These are phyloP conservation scores for Pterostichus niger DNA, from an alignment of 2,888 invertebrate genomes.

Conservation along the genomic window DNA sequence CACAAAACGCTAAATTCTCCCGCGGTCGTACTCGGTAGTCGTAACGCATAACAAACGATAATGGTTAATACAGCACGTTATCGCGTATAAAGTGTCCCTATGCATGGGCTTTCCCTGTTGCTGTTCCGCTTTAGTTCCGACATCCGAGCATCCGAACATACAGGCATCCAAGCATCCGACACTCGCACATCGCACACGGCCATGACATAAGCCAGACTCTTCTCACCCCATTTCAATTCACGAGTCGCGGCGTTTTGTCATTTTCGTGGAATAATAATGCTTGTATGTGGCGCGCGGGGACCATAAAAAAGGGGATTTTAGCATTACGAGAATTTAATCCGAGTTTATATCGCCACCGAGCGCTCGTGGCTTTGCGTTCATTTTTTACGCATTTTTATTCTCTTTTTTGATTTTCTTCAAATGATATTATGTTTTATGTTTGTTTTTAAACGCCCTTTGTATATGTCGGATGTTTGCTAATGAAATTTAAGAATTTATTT, in stretches of 20 bases:
- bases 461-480: too few species aligned
- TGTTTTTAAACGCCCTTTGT: constrained; percentile 26
- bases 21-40: background rate
- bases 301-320: constrained; percentile 74
- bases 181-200: constrained; percentile 3
- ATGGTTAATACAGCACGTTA: constrained; percentile 18
- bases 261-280: constrained; percentile 74
- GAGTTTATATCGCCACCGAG: constrained; percentile 68
- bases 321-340: constrained; percentile 71
- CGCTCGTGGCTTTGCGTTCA: constrained; percentile 25
- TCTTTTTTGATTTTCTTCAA: constrained; percentile 42
- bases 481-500: too few species aligned
- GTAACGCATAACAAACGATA: constrained; percentile 19
- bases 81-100: constrained; percentile 3
- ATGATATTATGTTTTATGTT: constrained; percentile 32
- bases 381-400: constrained; percentile 45
- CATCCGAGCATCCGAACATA: background rate
- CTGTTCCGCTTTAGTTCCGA: constrained; percentile 5
- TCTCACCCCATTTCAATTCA: constrained; percentile 74
- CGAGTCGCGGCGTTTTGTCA: constrained; percentile 72
- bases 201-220: constrained; percentile 73
- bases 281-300: constrained; percentile 73
- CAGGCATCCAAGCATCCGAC: background rate
- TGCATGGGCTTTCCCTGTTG: background rate
- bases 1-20: constrained; percentile 18